Base-by-base conservation (phyloP, 2,797 vertebrate species). In the Sebastes reedi region DNA sequence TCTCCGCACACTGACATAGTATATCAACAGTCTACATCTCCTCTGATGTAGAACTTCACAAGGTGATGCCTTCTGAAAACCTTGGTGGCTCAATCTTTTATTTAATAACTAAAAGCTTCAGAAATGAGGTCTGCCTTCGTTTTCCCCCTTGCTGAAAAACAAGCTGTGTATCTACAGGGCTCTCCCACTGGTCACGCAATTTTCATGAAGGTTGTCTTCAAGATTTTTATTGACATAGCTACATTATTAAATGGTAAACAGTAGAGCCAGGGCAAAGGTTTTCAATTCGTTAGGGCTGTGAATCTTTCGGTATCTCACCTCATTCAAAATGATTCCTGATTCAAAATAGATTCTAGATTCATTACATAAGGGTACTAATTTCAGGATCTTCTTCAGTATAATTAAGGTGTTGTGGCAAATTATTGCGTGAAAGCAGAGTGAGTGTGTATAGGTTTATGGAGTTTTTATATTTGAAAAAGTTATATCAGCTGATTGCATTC, bases 31-130 rank as follows among this genome's bases (percentile, higher is more conserved):
- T 42, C 54, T 30, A 67, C 75, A 54, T 68, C 27, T 75, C 27
- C 42, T 59, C 16, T 62, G 34, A 77, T 77, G 69, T 61, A 66
- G 29, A 77, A 80, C n/a, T 80, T 79, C 64, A 79, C 65, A 69
- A 81, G 71, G 73, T 80, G 68, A 81, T 72, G 13, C 62, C 67
- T 75, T 64, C 20, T 36, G 50, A 75, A 75, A 67, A 39, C 32
- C 27, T 29, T 10, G 6, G 62, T 12, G 75, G 60, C 64, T 79
- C 68, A 75, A 82, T 73, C 42, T 82, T 52, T 79, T 78, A 80
- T 80, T 80, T 46, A 82, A 70, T 64, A 75, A 78, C 32, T 22
- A 56, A 62, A 71, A 56, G 27, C 58, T 75, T 62, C 30, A 61
- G 16, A 70, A 76, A 86, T 68, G 54, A 67, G 50, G 39, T 62